Conservation (phyloP, 2,888 invertebrate genomes). For the Synergus umbraculus region DNA sequence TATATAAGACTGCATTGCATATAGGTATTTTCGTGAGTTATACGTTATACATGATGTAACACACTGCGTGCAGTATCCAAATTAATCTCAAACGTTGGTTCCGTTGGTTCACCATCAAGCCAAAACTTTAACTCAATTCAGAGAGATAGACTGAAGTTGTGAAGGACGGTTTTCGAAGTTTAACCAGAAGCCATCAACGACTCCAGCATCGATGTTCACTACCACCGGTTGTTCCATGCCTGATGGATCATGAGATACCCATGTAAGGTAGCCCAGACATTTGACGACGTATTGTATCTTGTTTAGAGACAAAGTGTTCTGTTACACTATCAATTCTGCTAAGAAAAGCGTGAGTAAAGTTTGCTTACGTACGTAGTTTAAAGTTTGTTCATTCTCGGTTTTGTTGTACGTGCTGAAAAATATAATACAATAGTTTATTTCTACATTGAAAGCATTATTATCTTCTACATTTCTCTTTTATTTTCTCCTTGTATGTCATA, state of each 20-base stretch:
- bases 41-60: not conserved
- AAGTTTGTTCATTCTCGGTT: conserved; percentile 29
- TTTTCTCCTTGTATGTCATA: not conserved
- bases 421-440: not conserved
- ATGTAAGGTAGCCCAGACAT: conserved; percentile 45
- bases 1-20: no score
- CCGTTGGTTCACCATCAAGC: conserved; percentile 50
- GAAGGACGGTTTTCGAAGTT: conserved; percentile 62
- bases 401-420: conserved; percentile 17
- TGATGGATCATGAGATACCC: conserved; percentile 43
- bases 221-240: conserved; percentile 54
- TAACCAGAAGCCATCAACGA: conserved; percentile 68
- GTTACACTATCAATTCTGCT: conserved; percentile 23
- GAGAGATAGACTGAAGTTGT: conserved; percentile 47
- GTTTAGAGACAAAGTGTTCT: conserved; percentile 40
- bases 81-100: conserved; percentile 59
- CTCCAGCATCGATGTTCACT: conserved; percentile 61
- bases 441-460: not conserved
- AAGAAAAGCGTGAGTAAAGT: conserved; percentile 9
- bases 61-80: conserved; percentile 56
- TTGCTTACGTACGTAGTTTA: conserved; percentile 19
- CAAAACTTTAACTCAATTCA: conserved; percentile 65
- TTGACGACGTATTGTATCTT: conserved; percentile 35
- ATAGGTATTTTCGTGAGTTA: conserved; percentile 47
- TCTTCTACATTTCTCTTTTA: not conserved